These are phyloP conservation scores for Drosophila kanapiae DNA, from an alignment of 1,140 invertebrate genomes.

Conservation along the genomic window DNA sequence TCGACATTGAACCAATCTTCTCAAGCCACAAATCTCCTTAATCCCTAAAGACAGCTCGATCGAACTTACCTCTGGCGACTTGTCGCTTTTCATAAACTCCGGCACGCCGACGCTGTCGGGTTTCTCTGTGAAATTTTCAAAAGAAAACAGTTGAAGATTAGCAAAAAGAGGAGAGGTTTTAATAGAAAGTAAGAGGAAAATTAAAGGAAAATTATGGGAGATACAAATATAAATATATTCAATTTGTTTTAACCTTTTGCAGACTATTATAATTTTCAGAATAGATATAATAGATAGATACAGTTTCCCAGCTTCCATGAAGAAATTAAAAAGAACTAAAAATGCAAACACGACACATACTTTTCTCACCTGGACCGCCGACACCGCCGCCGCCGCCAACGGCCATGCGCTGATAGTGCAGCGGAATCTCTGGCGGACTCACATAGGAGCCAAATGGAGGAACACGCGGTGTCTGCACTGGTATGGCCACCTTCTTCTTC, in stretches of 20 bases:
- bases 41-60: background rate
- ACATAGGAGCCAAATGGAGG: conserved; percentile 88
- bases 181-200: background rate
- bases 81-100: conserved; percentile 85
- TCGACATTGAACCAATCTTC: too few species aligned
- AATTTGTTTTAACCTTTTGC: background rate
- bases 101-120: conserved; percentile 52
- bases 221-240: too few species aligned
- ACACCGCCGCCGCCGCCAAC: conserved; percentile 36
- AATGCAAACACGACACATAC: conserved; percentile 85
- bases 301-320: background rate
- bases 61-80: conserved; percentile 89
- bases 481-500: conserved; percentile 91
- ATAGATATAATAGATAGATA: background rate
- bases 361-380: conserved; percentile 74
- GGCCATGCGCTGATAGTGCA: conserved; percentile 83
- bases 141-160: background rate
- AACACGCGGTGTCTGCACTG: conserved; percentile 94
- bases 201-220: too few species aligned
- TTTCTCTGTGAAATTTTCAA: conserved; percentile 61
- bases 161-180: background rate
- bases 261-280: background rate
- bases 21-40: background rate
- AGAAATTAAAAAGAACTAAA: background rate
- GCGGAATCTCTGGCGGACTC: conserved; percentile 83